Evolutionary conservation across 2,888 invertebrate species (phyloP).

Genomic region (Agonopterix arenella): DNA sequence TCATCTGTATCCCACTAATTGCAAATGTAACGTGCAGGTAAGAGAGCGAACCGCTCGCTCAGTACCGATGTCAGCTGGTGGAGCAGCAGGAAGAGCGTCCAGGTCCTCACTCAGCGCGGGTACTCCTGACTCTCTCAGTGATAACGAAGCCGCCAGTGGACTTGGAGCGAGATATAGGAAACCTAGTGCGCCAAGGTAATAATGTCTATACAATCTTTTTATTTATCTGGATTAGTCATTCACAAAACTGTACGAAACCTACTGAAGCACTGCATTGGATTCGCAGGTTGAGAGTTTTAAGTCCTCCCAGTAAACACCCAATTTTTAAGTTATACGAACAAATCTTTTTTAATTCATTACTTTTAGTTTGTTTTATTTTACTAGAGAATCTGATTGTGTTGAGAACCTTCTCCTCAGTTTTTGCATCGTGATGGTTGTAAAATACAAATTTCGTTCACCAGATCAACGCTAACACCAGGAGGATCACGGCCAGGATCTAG

Average conservation of each 20-base stretch:
- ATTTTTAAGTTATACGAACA: too few species aligned
- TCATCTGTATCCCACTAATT: too few species aligned
- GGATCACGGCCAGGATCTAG: constrained; percentile 91
- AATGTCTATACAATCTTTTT: neutral
- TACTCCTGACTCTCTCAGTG: constrained; percentile 92
- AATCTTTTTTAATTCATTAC: too few species aligned
- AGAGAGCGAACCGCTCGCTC: constrained; percentile 94
- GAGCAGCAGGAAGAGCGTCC: constrained; percentile 78
- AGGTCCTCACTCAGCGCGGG: constrained; percentile 89
- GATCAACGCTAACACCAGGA: constrained; percentile 85
- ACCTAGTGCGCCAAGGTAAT: constrained; percentile 76
- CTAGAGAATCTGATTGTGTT: too few species aligned
- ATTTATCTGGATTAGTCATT: too few species aligned
- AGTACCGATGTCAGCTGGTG: constrained; percentile 87
- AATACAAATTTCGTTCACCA: constrained; percentile 25
- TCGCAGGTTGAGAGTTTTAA: too few species aligned
- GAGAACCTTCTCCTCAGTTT: too few species aligned
- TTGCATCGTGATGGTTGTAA: too few species aligned
- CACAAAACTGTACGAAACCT: too few species aligned
- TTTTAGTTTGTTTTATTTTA: too few species aligned
- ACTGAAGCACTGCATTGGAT: too few species aligned
- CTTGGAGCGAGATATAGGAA: constrained; percentile 82
- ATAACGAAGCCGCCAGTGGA: constrained; percentile 88
- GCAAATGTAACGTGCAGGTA: constrained; percentile 76
- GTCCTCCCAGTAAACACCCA: too few species aligned